Evolutionary conservation across 2,888 invertebrate genomes (phyloP), one percentile per base, ranked within the genome.

Genomic region (Boloria selene): DNA sequence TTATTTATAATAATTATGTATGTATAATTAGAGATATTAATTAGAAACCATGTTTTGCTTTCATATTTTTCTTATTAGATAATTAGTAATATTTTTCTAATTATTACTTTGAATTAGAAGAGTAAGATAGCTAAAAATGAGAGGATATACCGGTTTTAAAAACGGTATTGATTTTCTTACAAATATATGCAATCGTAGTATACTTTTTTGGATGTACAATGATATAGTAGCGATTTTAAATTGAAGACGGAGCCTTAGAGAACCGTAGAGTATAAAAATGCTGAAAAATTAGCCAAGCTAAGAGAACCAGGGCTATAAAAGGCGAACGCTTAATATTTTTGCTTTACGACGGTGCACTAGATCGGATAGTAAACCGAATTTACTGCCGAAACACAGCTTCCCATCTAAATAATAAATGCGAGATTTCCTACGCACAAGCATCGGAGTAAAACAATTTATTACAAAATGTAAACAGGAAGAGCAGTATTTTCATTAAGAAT

Each of bases 401-500:
- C 69, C 65, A 68, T 70, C 70, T 70, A 67, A 72, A 70, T 70
- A 72, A 72, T 70, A 69, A 72, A 72, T 71, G 70, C 63, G 62
- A 67, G 67, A 72, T 72, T 72, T 72, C 69, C 72, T 67, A 64
- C 71, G 66, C 51, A 63, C 69, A 62, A 68, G 70, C 71, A 86
- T 87, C 79, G 82, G 80, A 85, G 86, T 90, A 85, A 90, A 91
- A 90, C 90, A 91, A 92, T 91, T 91, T 92, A 90, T 91, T 88
- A 90, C 88, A 88, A 91, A 92, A 91, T 90, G 90, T 91, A 91
- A 91, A 91, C 91, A 91, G 92, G 92, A 92, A 92, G 90, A 86
- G 85, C 81, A 84, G 90, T 90, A 91, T 90, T 90, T 91, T 92
- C 91, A 92, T 91, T 91, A 90, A 90, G 90, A 91, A 89, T 90